phyloP scores from a whole-genome alignment of 2,888 invertebrate genomes.

The Brachycybe producta region DNA sequence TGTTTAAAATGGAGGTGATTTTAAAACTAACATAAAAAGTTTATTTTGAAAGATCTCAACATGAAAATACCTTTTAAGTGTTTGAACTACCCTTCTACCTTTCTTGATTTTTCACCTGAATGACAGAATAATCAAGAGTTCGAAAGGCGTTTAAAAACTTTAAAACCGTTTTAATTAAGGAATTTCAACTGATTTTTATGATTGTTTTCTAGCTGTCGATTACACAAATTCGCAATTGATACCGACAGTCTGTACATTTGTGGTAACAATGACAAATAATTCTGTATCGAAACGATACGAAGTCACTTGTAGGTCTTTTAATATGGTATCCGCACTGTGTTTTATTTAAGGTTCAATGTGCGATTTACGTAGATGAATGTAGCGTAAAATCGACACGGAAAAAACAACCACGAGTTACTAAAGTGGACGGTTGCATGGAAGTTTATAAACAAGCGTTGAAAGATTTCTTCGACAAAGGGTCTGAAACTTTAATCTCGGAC shows the following conservation, averaged over 20 bases:
- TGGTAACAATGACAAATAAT: conserved; percentile 2
- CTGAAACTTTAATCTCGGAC: neutral
- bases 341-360: neutral
- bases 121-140: too few species aligned
- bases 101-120: too few species aligned
- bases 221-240: neutral
- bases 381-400: too few species aligned
- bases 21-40: too few species aligned
- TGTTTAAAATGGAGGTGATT: too few species aligned
- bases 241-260: neutral
- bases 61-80: too few species aligned
- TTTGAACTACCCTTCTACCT: too few species aligned
- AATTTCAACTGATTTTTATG: neutral
- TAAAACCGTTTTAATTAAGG: neutral
- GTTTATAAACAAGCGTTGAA: neutral
- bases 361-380: neutral
- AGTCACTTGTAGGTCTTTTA: neutral
- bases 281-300: neutral
- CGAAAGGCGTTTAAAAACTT: neutral
- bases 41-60: too few species aligned
- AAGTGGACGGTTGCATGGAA: neutral
- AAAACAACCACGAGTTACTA: neutral
- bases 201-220: conserved; percentile 1
- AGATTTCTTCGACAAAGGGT: neutral
- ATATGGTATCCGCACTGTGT: neutral